Conservation (phyloP, 1,140 invertebrate species). For the Heliconius nattereri region DNA sequence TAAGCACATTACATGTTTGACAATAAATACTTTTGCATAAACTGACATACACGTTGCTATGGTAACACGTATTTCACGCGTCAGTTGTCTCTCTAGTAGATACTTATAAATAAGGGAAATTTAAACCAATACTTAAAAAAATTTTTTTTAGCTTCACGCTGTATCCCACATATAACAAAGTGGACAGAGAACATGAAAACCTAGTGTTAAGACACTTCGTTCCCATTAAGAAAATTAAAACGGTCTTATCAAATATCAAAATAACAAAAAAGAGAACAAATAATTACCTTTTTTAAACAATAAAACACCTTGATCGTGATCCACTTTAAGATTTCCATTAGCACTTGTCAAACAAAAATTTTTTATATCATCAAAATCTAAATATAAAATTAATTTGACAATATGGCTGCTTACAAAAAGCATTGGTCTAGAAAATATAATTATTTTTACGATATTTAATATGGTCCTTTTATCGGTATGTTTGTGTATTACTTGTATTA, state of each 20-base stretch:
- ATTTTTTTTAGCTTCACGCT: too few species aligned
- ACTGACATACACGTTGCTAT: too few species aligned
- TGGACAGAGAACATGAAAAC: too few species aligned
- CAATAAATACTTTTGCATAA: too few species aligned
- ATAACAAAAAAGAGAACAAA: constrained; percentile 23
- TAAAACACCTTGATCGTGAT: constrained; percentile 64
- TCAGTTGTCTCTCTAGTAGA: too few species aligned
- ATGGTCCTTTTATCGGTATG: constrained; percentile 23
- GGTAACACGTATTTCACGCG: too few species aligned
- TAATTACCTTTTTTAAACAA: constrained; percentile 62
- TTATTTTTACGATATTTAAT: constrained; percentile 44
- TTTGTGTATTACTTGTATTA: constrained; percentile 32
- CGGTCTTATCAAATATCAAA: neutral
- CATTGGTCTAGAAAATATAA: constrained; percentile 53
- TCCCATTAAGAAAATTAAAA: too few species aligned
- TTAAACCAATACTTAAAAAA: too few species aligned
- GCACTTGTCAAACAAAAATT: constrained; percentile 44
- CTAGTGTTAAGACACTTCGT: too few species aligned
- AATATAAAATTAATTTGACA: constrained; percentile 33
- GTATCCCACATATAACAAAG: too few species aligned
- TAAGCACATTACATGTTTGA: too few species aligned
- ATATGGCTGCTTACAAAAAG: constrained; percentile 45
- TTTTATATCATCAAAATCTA: constrained; percentile 2
- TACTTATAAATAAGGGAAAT: too few species aligned
- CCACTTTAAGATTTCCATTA: constrained; percentile 57